These are phyloP conservation scores for Hyles lineata DNA, from an alignment of 2,888 invertebrate genomes.

Conservation along the genomic window DNA sequence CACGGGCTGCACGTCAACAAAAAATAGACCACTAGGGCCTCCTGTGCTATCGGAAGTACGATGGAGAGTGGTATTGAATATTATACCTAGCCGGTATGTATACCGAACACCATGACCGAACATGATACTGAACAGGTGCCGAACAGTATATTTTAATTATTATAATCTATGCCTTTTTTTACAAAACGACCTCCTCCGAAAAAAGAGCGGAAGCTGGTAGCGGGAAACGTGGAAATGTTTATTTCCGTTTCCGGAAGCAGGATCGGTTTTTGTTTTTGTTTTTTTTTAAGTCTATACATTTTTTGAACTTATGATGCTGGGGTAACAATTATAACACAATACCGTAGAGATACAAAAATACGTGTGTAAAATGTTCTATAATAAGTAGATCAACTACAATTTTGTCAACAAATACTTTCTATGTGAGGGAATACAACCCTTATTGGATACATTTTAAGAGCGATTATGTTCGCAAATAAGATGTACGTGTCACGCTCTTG, in stretches of 20 bases:
- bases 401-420: background rate
- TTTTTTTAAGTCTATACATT: background rate
- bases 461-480: background rate
- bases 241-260: slow-evolving; percentile 43
- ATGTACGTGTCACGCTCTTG: slow-evolving; percentile 15
- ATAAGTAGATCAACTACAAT: background rate
- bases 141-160: too few relatives aligned
- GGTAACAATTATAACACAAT: too few relatives aligned
- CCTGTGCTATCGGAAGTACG: too few relatives aligned
- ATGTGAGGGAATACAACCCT: background rate
- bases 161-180: slow-evolving; percentile 24
- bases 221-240: slow-evolving; percentile 38
- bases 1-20: too few relatives aligned
- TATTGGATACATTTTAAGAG: background rate
- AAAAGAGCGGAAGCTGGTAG: slow-evolving; percentile 27
- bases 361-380: background rate
- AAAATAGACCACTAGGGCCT: too few relatives aligned
- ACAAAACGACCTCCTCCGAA: background rate
- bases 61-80: too few relatives aligned
- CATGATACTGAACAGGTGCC: too few relatives aligned
- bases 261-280: background rate
- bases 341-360: background rate
- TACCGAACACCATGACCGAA: too few relatives aligned
- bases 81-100: too few relatives aligned
- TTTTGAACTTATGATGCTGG: background rate